Percentiles rank a stretch among this genome's conserved stretches.
Conservation (phyloP, 2,888 invertebrate species). For the Strigamia crassipes region DNA sequence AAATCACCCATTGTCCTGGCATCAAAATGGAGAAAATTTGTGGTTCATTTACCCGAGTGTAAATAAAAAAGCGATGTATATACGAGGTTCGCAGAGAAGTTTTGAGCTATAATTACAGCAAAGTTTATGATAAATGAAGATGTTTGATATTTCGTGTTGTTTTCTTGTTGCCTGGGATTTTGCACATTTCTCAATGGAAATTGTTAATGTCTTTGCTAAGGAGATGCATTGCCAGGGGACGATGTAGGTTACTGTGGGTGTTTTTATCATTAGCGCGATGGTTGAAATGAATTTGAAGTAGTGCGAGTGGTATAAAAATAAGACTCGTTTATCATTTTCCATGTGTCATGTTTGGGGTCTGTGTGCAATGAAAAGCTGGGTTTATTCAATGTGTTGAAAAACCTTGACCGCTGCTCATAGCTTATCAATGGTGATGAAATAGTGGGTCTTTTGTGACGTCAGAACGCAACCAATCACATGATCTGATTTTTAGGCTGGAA, state of each 20-base stretch:
- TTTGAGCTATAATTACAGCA: not conserved
- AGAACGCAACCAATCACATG: not conserved
- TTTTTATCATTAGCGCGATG: no score
- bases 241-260: no score
- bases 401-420: no score
- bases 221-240: no score
- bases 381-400: no score
- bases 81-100: not conserved
- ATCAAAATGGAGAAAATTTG: not conserved
- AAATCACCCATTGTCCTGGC: not conserved
- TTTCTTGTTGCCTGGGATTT: not conserved
- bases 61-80: not conserved
- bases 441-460: not conserved
- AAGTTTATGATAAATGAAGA: not conserved
- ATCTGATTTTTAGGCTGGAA: not conserved
- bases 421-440: not conserved
- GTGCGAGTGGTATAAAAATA: no score
- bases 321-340: no score
- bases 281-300: no score
- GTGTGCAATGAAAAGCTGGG: no score
- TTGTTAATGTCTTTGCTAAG: no score
- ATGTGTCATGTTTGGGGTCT: no score
- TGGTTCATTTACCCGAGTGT: not conserved
- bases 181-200: no score
- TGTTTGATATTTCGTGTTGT: not conserved